phyloP scores from a whole-genome alignment of 2,888 invertebrate species.

The Parnassius glacialis region DNA sequence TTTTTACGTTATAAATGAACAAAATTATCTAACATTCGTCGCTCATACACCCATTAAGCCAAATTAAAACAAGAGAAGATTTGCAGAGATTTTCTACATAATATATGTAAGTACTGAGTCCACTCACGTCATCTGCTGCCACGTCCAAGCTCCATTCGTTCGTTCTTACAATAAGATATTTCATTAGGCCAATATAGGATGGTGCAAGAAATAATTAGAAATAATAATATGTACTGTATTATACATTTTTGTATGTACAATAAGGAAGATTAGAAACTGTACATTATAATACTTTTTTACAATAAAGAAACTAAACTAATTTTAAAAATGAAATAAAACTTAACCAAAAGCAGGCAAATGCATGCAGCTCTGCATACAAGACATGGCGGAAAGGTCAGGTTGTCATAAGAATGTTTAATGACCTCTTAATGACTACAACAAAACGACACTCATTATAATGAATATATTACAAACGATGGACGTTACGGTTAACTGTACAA shows the following conservation, averaged over 20 bases:
- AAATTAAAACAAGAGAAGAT: slow-evolving; percentile 69
- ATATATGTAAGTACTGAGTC: slow-evolving; percentile 41
- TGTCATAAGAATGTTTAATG: slow-evolving; percentile 83
- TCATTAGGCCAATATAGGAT: slow-evolving; percentile 84
- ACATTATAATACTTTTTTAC: slow-evolving; percentile 78
- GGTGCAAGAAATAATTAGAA: slow-evolving; percentile 85
- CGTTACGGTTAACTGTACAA: slow-evolving; percentile 78
- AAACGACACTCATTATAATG: slow-evolving; percentile 87
- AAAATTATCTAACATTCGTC: slow-evolving; percentile 55
- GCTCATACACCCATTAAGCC: slow-evolving; percentile 69
- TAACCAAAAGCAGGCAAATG: slow-evolving; percentile 86
- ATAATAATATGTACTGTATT: slow-evolving; percentile 81
- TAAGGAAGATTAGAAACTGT: slow-evolving; percentile 76
- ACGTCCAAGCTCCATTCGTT: slow-evolving; percentile 56
- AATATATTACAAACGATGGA: slow-evolving; percentile 81
- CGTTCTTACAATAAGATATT: slow-evolving; percentile 85
- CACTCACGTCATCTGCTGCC: slow-evolving; percentile 62
- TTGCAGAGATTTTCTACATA: slow-evolving; percentile 51
- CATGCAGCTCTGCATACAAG: slow-evolving; percentile 84
- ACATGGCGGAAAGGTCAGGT: slow-evolving; percentile 85
- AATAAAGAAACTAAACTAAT: slow-evolving; percentile 78
- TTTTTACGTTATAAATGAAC: slow-evolving; percentile 37
- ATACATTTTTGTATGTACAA: slow-evolving; percentile 79
- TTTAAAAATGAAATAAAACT: slow-evolving; percentile 79
- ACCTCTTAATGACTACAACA: slow-evolving; percentile 80